Evolutionary conservation across 2,797 vertebrate genomes (phyloP), one percentile per base, ranked within the genome.

Genomic region (Chelidonichthys spinosus): DNA sequence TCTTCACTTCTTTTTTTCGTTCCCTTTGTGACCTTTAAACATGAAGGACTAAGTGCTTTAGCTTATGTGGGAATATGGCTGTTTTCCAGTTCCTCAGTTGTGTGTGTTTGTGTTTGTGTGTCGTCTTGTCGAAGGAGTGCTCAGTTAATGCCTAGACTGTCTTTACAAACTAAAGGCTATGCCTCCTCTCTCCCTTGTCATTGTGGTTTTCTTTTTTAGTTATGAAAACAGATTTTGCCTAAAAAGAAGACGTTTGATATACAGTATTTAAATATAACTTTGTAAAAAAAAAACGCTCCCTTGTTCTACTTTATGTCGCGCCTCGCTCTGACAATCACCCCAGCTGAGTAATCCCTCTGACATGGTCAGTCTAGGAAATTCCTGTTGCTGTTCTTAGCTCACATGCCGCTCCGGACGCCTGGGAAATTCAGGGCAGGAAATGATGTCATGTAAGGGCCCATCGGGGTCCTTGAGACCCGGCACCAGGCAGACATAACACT

Each of bases 51-150:
- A 89, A 92, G 86, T 88, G 73, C 69, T 91, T 90, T 83, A 80
- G 83, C 87, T 40, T 82, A 89, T 92, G 90, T 92, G 87, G 85
- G 90, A 90, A 93, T 82, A 82, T 91, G 87, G 88, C 88, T 72
- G 68, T 53, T 69, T 75, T 92, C 90, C 86, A 90, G 65, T 58
- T 25, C 25, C 25, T 25, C 25, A 25, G 25, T 25, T 43, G 70
- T 46, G 50, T 49, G 1, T 60, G 65, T 64, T 42, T 62, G 40
- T 70, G 59, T 58, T 17, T 53, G n/a, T 73, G 54, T 56, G 68
- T 46, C 25, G 36, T 46, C 33, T 37, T 63, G 11, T 46, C 18
- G 33, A 32, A 10, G 10, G n/a, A 67, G 62, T 53, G 50, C 49
- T 81, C 33, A 69, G 3, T 59, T 62, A 8, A 60, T 69, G 44